Evolutionary conservation across 2,888 invertebrate species (phyloP), one percentile per base, ranked within the genome.

Genomic region (Noctua janthe): DNA sequence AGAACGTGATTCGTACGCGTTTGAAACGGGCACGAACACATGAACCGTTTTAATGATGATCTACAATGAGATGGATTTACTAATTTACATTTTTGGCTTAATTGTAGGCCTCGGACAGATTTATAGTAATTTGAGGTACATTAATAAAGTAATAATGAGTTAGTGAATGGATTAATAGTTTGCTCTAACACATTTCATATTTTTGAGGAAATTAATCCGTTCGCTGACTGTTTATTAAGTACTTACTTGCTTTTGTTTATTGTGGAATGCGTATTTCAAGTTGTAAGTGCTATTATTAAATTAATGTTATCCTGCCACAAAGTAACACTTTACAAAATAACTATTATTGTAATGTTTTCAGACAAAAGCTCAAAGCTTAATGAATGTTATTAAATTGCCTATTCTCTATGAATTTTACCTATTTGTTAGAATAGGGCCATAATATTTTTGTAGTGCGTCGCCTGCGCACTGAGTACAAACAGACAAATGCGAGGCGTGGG

Each of bases 401-500:
- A 62, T 67, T 80, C 74, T 54, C 66, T 56, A 73, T 67, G 47
- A 71, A 77, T 80, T 67, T 74, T 17, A 64, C 39, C 71, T 79
- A 81, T 80, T 82, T 66, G 47, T 79, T 43, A 69, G 56, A 81
- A 83, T 81, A 87, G 59, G 71, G 69, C 78, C 70, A 85, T 72
- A 85, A 87, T 78, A 89, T 84, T 84, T 87, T 86, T 74, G 84
- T 86, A 77, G 79, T 79, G 78, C 70, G 85, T 85, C 80, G 81
- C 78, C 39, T 83, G 79, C 80, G 75, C 84, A 85, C 82, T 80
- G 86, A 88, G 89, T 85, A 83, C 88, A 90, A 88, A 90, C 88
- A 90, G 90, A 91, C 90, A 90, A 90, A 88, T 82, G 81, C 80
- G 87, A 86, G 79, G 93, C 93, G 95, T 94, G 91, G 94, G 95